These are phyloP conservation scores for Chloebia gouldiae DNA, from an alignment of 2,113 vertebrate genomes.

Conservation along the genomic window DNA sequence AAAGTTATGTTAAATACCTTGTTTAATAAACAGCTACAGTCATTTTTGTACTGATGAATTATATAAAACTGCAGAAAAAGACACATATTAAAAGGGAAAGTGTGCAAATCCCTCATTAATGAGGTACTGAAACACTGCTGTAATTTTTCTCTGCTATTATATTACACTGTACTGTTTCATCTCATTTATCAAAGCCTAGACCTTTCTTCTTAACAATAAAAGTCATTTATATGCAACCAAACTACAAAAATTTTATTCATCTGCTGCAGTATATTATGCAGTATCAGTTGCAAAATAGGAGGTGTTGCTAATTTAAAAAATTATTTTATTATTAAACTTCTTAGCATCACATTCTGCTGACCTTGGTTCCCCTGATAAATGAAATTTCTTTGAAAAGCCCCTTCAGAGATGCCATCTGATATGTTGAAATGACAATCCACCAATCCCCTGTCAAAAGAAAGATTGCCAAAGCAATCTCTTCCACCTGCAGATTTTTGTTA, in stretches of 20 bases:
- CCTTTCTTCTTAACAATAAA: neutral
- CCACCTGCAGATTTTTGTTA: neutral
- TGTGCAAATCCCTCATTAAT: constrained; percentile 9
- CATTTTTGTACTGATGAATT: neutral
- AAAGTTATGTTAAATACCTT: neutral
- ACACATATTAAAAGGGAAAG: neutral
- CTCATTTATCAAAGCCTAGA: constrained; percentile 3
- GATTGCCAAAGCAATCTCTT: neutral
- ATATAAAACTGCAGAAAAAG: neutral
- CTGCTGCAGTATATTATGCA: neutral
- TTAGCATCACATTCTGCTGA: neutral
- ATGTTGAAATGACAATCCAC: neutral
- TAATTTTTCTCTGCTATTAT: neutral
- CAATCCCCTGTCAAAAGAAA: neutral
- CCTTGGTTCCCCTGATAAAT: neutral
- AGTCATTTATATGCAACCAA: constrained; percentile 4
- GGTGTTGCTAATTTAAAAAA: neutral
- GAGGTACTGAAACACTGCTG: neutral
- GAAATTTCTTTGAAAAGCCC: neutral
- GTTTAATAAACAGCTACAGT: neutral
- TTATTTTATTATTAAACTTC: neutral
- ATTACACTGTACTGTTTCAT: neutral
- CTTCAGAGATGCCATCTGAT: neutral
- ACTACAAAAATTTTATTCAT: neutral
- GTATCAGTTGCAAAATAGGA: neutral